Evolutionary conservation across 2,113 vertebrate genomes (phyloP).

Genomic region (Sorex araneus): DNA sequence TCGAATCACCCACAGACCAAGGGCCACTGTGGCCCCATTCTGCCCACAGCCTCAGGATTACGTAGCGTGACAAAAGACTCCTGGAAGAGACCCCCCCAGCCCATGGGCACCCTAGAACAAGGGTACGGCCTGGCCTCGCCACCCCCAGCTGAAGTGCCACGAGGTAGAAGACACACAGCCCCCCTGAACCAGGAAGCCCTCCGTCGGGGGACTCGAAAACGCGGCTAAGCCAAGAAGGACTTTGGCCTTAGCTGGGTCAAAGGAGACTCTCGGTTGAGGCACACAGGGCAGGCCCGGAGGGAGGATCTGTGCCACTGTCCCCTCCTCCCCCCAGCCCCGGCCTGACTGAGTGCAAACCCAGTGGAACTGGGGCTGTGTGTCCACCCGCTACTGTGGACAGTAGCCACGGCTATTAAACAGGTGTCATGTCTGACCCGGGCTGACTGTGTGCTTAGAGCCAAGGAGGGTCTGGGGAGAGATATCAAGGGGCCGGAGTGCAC

Average conservation of each 20-base stretch:
- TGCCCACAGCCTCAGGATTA: not conserved
- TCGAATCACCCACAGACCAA: conserved; percentile 18
- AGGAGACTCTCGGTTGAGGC: not conserved
- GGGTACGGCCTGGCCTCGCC: not conserved
- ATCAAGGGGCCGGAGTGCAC: not conserved
- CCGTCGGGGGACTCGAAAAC: not conserved
- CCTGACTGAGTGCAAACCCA: not conserved
- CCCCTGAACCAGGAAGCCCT: not conserved
- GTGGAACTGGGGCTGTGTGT: not conserved
- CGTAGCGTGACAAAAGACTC: not conserved
- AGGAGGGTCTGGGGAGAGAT: not conserved
- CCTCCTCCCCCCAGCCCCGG: not conserved
- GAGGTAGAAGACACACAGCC: not conserved
- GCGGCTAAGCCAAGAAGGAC: not conserved
- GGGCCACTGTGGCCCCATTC: not conserved
- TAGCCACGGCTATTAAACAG: conserved; percentile 25
- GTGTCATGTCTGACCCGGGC: not conserved
- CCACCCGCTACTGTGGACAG: not conserved
- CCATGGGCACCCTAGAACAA: not conserved
- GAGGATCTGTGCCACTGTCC: not conserved
- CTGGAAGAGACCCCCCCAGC: not conserved
- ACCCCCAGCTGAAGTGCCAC: not conserved
- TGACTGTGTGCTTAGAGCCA: not conserved
- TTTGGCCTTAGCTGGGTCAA: not conserved
- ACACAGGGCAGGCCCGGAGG: not conserved